Evolutionary conservation across 2,888 invertebrate genomes (phyloP).

Genomic region (Pseudanteris insignis): DNA sequence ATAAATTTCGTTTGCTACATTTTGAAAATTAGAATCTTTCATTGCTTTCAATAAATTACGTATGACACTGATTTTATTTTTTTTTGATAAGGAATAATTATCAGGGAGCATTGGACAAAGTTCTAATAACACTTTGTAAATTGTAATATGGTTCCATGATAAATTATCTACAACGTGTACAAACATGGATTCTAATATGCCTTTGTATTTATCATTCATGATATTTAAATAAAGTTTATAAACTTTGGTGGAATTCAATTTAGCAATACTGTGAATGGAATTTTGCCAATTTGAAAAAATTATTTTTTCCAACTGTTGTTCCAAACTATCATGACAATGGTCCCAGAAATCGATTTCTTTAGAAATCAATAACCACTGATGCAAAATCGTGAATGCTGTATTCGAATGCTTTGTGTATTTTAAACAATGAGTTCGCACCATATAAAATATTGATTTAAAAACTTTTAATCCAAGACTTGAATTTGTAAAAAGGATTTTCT

Average conservation of each 20-base stretch:
- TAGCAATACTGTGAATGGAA: constrained; percentile 70
- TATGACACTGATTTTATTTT: constrained; percentile 48
- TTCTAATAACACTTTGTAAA: constrained; percentile 70
- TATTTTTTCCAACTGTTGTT: constrained; percentile 67
- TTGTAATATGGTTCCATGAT: constrained; percentile 72
- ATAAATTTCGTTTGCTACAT: background rate
- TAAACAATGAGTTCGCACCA: constrained; percentile 65
- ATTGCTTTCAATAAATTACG: constrained; percentile 17
- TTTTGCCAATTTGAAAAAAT: constrained; percentile 74
- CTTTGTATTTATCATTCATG: constrained; percentile 53
- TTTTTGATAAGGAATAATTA: background rate
- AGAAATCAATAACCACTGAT: constrained; percentile 66
- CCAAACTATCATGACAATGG: constrained; percentile 52
- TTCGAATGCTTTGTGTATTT: constrained; percentile 69
- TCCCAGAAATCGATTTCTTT: constrained; percentile 61
- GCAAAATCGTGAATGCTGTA: constrained; percentile 68
- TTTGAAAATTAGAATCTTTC: constrained; percentile 4
- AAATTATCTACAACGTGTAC: constrained; percentile 53
- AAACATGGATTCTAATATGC: constrained; percentile 54
- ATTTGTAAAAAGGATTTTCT: constrained; percentile 1
- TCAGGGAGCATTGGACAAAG: constrained; percentile 59
- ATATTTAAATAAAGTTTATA: constrained; percentile 65
- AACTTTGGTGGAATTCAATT: constrained; percentile 67
- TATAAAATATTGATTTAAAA: constrained; percentile 60
- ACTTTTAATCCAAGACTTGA: constrained; percentile 46